Evolutionary conservation across 2,797 vertebrate species (phyloP).

Genomic region (Pangasius larnaudii): DNA sequence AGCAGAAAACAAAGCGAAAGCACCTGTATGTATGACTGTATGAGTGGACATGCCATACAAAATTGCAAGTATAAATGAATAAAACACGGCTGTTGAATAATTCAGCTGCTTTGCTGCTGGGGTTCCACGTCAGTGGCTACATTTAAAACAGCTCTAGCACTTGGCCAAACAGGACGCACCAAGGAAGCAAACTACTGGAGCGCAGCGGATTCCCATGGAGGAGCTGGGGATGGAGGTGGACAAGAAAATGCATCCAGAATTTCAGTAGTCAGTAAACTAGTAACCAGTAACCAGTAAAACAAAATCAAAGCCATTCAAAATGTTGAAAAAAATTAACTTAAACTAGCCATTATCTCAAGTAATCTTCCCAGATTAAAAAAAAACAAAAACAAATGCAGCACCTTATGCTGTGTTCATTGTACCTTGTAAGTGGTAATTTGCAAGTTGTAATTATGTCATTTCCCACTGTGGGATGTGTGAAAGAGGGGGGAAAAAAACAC

Average conservation of each 20-base stretch:
- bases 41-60: slow-evolving; percentile 58
- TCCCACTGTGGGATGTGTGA: background rate
- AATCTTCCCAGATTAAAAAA: background rate
- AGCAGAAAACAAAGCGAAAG: slow-evolving; percentile 28
- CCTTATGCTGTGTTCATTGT: background rate
- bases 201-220: slow-evolving; percentile 35
- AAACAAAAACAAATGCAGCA: no score
- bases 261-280: background rate
- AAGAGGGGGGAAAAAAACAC: background rate
- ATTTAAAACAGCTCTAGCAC: slow-evolving; percentile 60
- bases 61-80: slow-evolving; percentile 59
- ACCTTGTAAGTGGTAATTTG: background rate
- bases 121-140: slow-evolving; percentile 71
- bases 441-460: background rate
- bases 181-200: slow-evolving; percentile 54
- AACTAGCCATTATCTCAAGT: background rate
- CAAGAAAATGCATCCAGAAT: slow-evolving; percentile 47
- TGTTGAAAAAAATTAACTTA: background rate
- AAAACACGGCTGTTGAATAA: slow-evolving; percentile 69
- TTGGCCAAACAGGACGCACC: slow-evolving; percentile 67
- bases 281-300: background rate
- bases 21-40: slow-evolving; percentile 41
- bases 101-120: slow-evolving; percentile 72
- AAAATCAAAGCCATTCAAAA: slow-evolving; percentile 29
- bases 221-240: slow-evolving; percentile 39